phyloP scores from a whole-genome alignment of 2,113 vertebrate genomes.

The Ceyx melanurus region DNA sequence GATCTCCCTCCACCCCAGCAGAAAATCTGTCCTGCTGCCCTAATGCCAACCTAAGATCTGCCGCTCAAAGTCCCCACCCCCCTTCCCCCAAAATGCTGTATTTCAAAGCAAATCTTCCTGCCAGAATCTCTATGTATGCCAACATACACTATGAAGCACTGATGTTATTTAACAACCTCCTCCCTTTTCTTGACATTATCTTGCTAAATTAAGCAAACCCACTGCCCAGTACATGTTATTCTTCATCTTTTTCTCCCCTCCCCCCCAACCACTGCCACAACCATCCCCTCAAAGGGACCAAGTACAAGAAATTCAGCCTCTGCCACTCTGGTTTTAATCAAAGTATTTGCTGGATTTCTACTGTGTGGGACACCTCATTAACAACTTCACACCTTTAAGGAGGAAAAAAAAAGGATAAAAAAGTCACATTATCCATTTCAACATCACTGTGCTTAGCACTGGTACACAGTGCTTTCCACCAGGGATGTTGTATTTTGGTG shows the following conservation, averaged over 20 bases:
- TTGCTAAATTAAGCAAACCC: not conserved
- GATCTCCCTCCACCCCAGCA: not conserved
- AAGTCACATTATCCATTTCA: not conserved
- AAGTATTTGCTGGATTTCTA: slow-evolving; percentile 19
- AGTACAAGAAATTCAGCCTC: slow-evolving; percentile 23
- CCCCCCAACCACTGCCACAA: not conserved
- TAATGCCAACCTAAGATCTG: not conserved
- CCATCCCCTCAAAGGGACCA: not conserved
- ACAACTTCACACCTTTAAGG: slow-evolving; percentile 27
- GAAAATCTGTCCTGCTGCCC: not conserved
- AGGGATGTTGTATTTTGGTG: not conserved
- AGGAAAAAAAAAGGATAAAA: not conserved
- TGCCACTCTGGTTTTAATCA: slow-evolving; percentile 47
- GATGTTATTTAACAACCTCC: not conserved
- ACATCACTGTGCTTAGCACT: not conserved
- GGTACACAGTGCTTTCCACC: not conserved
- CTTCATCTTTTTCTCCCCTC: not conserved
- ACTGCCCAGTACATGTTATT: not conserved
- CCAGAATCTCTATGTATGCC: not conserved
- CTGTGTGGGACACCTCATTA: slow-evolving; percentile 8
- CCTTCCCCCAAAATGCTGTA: not conserved
- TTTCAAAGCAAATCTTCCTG: not conserved
- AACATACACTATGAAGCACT: rapidly evolving
- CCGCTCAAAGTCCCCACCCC: not conserved
- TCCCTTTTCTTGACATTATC: not conserved